Conservation (phyloP, 2,113 vertebrate species). For the Eptesicus fuscus region DNA sequence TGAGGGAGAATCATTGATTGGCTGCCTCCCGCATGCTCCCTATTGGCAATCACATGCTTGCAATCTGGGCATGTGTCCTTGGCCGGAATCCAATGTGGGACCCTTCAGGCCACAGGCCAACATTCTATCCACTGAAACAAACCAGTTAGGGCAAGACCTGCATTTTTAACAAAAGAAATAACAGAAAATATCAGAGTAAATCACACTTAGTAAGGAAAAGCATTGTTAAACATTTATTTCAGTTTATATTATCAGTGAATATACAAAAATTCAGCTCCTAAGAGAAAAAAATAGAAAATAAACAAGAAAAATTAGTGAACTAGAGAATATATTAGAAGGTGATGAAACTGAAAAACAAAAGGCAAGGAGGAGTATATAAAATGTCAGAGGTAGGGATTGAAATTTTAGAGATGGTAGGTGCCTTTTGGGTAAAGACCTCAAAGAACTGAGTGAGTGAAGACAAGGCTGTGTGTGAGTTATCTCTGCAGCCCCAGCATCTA, state of each 20-base stretch:
- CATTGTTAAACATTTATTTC: constrained; percentile 7
- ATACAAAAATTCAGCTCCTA: neutral
- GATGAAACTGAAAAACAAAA: neutral
- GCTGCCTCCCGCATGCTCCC: too few relatives aligned
- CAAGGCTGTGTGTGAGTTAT: neutral
- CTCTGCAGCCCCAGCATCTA: neutral
- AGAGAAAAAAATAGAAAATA: neutral
- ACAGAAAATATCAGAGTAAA: neutral
- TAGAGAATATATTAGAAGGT: neutral
- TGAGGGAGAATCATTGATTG: too few relatives aligned
- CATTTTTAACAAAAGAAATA: neutral
- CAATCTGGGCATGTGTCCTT: too few relatives aligned
- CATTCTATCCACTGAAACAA: too few relatives aligned
- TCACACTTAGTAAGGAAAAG: neutral
- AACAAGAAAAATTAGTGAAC: neutral
- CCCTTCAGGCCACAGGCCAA: too few relatives aligned
- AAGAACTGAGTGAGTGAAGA: neutral
- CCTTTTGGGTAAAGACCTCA: neutral
- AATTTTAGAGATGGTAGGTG: neutral
- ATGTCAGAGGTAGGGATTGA: neutral
- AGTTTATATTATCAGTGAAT: neutral
- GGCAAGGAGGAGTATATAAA: neutral
- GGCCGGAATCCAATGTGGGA: too few relatives aligned
- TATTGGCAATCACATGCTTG: too few relatives aligned
- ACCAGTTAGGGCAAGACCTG: neutral